Conservation (phyloP, 2,888 invertebrate genomes). For the Ochropacha duplaris region DNA sequence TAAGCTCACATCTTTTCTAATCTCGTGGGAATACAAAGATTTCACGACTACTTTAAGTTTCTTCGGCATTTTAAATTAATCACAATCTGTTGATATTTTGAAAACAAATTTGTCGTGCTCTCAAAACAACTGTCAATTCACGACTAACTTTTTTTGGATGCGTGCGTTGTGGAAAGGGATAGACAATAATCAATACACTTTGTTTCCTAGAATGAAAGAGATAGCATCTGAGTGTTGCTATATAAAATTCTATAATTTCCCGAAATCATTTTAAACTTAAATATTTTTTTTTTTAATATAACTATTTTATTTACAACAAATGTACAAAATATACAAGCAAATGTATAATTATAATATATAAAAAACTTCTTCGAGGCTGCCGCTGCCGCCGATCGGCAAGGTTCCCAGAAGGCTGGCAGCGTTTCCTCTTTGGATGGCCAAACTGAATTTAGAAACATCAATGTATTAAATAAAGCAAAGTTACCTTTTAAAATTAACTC, state of each 20-base stretch:
- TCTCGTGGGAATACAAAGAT: conserved; percentile 77
- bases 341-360: too few species aligned
- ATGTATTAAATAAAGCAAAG: too few species aligned
- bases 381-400: too few species aligned
- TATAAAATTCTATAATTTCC: conserved; percentile 12
- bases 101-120: conserved; percentile 22
- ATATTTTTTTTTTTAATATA: too few species aligned
- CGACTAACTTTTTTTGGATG: conserved; percentile 37
- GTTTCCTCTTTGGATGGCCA: too few species aligned
- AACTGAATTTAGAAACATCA: too few species aligned
- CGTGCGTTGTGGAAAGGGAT: conserved; percentile 18
- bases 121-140: conserved; percentile 31
- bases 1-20: conserved; percentile 78
- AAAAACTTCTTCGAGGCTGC: too few species aligned
- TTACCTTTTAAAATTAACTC: too few species aligned
- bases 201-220: conserved; percentile 13
- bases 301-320: too few species aligned
- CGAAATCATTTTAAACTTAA: conserved; percentile 7
- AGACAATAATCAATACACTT: conserved; percentile 29
- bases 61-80: conserved; percentile 68
- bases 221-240: conserved; percentile 24
- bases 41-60: conserved; percentile 78
- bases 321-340: too few species aligned
- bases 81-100: conserved; percentile 9
- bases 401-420: too few species aligned